Base-by-base conservation (phyloP, 2,113 vertebrate genomes). In the Tautogolabrus adspersus region DNA sequence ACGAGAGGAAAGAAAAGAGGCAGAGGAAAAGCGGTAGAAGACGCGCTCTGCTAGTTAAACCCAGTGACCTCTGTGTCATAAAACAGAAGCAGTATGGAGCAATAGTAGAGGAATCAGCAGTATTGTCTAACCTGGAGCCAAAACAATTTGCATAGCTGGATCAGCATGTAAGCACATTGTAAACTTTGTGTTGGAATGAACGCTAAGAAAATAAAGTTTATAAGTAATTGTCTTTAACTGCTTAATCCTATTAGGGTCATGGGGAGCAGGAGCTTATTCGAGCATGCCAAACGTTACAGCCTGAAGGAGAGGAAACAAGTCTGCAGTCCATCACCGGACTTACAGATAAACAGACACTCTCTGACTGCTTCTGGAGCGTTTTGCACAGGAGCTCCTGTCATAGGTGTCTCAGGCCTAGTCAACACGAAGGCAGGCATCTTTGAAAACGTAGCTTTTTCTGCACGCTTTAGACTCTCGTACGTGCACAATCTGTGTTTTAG, bases 11-110 rank as follows among this genome's bases (percentile, higher is more conserved):
- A 67, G 44, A 82, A 73, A 55, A 67, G 44, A 66, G 34, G 18
- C 40, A 62, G 23, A 56, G 46, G 11, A 22, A 8, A 59, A 79
- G 23, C 37, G 77, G 69, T 18, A 40, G 68, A 65, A 79, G 89
- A 78, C n/a, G 6, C 37, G 16, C 69, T 67, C 54, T 57, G 47
- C 75, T 82, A 66, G 82, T 87, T 91, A 88, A 93, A 92, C 81
- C 79, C 82, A 64, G 40, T 67, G 84, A 89, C 82, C 88, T 86
- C 72, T 72, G 70, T 77, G 68, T 71, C 21, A 44, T 63, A 67
- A 61, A 80, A 69, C 56, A 75, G 57, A 77, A 54, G 42, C 54
- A 66, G 65, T 44, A 5, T 52, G 16, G n/a, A 68, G 58, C 42
- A 58, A 57, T 40, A 67, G 62, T 8, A 12, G 64, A 55, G 37